A percentile compares a stretch with the other conserved stretches of the same genome.
Evolutionary conservation across 2,113 vertebrate genomes (phyloP).

Genomic region (Microcebus jonahi): DNA sequence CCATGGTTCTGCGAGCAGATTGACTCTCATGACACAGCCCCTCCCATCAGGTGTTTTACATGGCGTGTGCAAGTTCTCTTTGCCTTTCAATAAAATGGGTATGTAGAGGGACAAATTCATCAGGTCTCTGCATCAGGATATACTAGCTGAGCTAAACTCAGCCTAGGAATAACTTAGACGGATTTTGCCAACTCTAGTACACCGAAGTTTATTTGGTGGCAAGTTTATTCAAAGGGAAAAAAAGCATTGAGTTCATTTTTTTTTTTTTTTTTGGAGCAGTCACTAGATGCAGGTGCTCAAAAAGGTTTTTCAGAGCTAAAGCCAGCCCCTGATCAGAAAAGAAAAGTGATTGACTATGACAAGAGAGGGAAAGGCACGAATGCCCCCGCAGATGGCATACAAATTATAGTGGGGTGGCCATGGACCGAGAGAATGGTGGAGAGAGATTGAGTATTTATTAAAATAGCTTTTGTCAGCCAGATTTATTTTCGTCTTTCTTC

Average conservation of each 20-base stretch:
- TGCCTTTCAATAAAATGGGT: not conserved
- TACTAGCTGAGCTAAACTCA: not conserved
- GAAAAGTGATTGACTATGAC: constrained; percentile 14
- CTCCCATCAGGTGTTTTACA: not conserved
- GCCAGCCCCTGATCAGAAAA: not conserved
- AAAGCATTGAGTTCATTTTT: not conserved
- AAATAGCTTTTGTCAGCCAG: constrained; percentile 72
- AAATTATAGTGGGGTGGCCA: constrained; percentile 1
- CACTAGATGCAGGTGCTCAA: not conserved
- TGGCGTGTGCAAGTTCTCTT: not conserved
- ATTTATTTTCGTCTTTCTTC: constrained; percentile 74
- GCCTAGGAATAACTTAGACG: not conserved
- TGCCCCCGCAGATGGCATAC: not conserved
- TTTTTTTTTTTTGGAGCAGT: constrained; percentile 16
- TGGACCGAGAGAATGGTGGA: not conserved
- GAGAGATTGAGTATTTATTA: constrained; percentile 72
- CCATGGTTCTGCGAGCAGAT: not conserved
- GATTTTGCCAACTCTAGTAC: not conserved
- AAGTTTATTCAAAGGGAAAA: constrained; percentile 13
- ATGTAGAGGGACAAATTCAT: not conserved
- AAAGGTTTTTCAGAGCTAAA: not conserved
- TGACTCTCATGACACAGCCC: not conserved
- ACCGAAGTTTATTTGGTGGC: not conserved
- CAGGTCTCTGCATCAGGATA: not conserved
- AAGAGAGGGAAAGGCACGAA: constrained; percentile 24